Base-by-base conservation (phyloP, 37 sponge, comb jelly and placozoan species). In the Dysidea cf. avara region DNA sequence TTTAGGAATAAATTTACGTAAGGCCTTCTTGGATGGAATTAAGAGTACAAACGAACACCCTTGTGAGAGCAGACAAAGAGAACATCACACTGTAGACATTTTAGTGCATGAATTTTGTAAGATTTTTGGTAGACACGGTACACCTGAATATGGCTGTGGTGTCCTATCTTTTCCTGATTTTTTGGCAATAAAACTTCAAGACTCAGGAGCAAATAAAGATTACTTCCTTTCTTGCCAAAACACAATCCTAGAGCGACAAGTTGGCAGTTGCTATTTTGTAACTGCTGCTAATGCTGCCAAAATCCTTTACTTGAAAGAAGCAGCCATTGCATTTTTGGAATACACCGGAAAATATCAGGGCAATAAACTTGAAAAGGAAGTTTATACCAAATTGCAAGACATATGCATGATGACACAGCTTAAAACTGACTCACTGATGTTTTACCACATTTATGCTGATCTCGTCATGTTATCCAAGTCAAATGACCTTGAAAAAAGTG, bases 401-500 rank as follows among this genome's bases (percentile, higher is more conserved):
- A 5, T 12, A 43, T 12, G 9, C 9, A 64, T 30, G 29, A 28
- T 75, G 17, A 37, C 25, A 18, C 64, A 61, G 13, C 54, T 75
- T 11, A 75, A 50, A 47, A 50, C 64, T 13, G 76, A 75, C 21
- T 48, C 76, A 30, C 24, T 73, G 20, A 75, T 75, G 76, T 75
- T 63, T 35, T 52, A 63, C 40, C 76, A 75, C 21, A 51, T 75
- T 48, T 75, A 75, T 36, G 39, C 39, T 75, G 18, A 75, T 24
- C 21, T 75, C n/a, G 65, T 63, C 18, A 75, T 75, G 76, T 50
- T 75, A 17, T 48, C 76, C n/a, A 75, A 75, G 61, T 75, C 76
- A 25, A 75, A 47, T 33, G 13, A 48, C 2, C 54, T 75, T 18
- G 40, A 75, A n/a, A 75, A 75, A 32, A 63, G 21, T 62, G 52